Evolutionary conservation across 2,888 invertebrate species (phyloP).

Genomic region (Polyploca ridens): DNA sequence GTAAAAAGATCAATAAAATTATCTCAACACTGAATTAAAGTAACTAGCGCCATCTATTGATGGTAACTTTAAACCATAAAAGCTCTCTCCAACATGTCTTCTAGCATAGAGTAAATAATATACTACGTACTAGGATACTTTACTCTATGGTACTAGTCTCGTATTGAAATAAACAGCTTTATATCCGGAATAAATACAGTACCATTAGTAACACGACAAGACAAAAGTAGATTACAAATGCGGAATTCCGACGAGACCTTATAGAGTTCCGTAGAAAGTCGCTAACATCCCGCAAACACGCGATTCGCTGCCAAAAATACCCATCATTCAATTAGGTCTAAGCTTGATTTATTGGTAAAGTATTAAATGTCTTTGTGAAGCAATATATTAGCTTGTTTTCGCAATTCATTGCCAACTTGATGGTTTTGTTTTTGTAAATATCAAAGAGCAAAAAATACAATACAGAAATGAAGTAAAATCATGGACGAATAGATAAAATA

Average conservation of each 20-base stretch:
- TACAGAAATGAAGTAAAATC: no score
- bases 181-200: no score
- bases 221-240: background rate
- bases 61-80: background rate
- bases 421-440: background rate
- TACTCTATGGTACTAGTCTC: no score
- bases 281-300: slow-evolving; percentile 1
- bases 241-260: background rate
- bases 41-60: slow-evolving; percentile 3
- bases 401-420: background rate
- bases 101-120: no score
- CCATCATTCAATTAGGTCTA: background rate
- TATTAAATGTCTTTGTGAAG: background rate
- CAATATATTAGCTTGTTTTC: background rate
- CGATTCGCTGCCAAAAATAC: background rate
- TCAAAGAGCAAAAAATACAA: no score
- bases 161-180: no score
- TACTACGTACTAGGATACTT: no score
- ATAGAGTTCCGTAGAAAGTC: background rate
- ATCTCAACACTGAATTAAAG: background rate
- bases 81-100: background rate
- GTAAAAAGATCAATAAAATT: no score
- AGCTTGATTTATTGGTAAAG: background rate
- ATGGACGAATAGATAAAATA: no score
- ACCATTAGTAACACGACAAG: background rate